Evolutionary conservation across 2,888 invertebrate genomes (phyloP).

Genomic region (Pristionchus japonicus): DNA sequence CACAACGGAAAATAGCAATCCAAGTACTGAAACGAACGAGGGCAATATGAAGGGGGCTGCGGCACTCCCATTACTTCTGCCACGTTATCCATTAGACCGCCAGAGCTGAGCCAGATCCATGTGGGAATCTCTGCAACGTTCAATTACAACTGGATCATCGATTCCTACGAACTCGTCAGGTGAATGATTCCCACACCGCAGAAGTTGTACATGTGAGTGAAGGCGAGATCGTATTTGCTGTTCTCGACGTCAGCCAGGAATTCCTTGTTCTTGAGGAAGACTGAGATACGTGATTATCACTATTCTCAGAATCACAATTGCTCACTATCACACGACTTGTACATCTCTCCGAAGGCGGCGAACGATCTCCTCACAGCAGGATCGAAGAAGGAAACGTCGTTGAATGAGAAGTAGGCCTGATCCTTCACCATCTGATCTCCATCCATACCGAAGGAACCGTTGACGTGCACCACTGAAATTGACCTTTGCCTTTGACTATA

Average conservation of each 20-base stretch:
- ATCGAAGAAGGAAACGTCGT: slow-evolving; percentile 43
- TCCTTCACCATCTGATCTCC: slow-evolving; percentile 50
- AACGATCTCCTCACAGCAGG: slow-evolving; percentile 43
- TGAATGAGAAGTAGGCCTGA: slow-evolving; percentile 54
- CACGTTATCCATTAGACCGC: slow-evolving; percentile 63
- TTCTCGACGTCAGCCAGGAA: slow-evolving; percentile 56
- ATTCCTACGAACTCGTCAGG: neutral
- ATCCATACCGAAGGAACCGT: slow-evolving; percentile 38
- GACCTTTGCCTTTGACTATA: too few species aligned
- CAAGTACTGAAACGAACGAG: neutral
- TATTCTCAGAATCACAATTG: too few species aligned
- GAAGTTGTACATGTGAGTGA: slow-evolving; percentile 60
- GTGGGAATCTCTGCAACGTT: slow-evolving; percentile 54
- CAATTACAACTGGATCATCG: neutral
- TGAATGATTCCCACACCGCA: slow-evolving; percentile 55
- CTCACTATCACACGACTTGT: slow-evolving; percentile 40
- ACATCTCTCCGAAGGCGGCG: slow-evolving; percentile 48
- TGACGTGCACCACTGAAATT: slow-evolving; percentile 17
- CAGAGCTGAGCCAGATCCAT: slow-evolving; percentile 61
- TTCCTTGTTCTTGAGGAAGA: slow-evolving; percentile 53
- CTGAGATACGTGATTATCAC: neutral
- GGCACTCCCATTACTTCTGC: slow-evolving; percentile 63
- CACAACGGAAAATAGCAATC: neutral
- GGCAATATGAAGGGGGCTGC: slow-evolving; percentile 62
- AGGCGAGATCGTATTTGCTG: slow-evolving; percentile 68